phyloP scores from a whole-genome alignment of 2,113 vertebrate genomes.

The Miniopterus natalensis region DNA sequence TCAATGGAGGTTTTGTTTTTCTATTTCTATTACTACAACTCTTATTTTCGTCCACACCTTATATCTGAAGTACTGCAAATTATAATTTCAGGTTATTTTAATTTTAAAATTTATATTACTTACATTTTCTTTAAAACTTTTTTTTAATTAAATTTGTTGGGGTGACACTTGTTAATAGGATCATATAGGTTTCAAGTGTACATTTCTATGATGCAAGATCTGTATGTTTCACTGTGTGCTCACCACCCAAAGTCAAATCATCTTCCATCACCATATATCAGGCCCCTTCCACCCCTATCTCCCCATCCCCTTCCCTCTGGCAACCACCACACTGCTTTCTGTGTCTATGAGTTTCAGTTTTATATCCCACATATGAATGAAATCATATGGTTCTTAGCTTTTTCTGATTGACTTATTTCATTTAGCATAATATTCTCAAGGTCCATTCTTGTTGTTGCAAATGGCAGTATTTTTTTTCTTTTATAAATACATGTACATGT shows the following conservation, averaged over 20 bases:
- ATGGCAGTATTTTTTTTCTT: neutral
- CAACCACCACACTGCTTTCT: neutral
- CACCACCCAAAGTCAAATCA: neutral
- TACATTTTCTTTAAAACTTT: neutral
- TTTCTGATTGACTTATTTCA: neutral
- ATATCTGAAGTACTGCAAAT: neutral
- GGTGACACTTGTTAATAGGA: neutral
- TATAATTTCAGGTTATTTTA: neutral
- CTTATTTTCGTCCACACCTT: neutral
- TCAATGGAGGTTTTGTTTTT: neutral
- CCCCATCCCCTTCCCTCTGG: too few relatives aligned
- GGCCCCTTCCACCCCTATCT: neutral
- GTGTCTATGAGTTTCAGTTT: neutral
- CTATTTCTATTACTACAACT: neutral
- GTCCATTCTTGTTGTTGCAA: neutral
- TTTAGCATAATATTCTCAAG: neutral
- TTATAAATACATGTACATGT: neutral
- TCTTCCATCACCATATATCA: neutral
- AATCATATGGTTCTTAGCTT: neutral
- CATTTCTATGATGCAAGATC: neutral
- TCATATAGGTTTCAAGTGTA: neutral
- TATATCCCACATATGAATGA: neutral
- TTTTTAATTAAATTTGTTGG: neutral
- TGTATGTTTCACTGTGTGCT: neutral
- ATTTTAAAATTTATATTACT: slow-evolving; percentile 11